Base-by-base conservation (phyloP, 2,113 vertebrate genomes). In the Phocoena phocoena region DNA sequence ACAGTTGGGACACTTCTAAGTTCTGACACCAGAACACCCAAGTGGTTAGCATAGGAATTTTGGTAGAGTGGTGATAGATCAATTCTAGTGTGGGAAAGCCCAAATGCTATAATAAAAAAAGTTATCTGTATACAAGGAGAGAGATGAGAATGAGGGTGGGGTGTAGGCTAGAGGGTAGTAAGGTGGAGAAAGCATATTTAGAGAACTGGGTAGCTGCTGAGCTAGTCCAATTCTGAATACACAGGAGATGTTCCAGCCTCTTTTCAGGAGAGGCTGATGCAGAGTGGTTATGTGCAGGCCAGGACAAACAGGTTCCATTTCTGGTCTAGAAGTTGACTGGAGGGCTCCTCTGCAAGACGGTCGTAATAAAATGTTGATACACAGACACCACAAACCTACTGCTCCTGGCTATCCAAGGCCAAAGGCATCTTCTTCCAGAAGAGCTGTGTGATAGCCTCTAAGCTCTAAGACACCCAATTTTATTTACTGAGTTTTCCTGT, bases 1-100 rank as follows among this genome's bases (percentile, higher is more conserved):
- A 71, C 82, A 67, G 68, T 25, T 70, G 97, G 94, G 97, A 73
- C 67, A 96, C 94, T 96, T 81, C 38, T 96, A 91, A 93, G 47
- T 76, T 94, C 79, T 98, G 86, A 97, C 85, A 97, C 60, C 90
- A 95, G 98, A 97, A 98, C 96, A 97, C 96, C 92, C 97, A 98
- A 96, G 95, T 97, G 96, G 95, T 86, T 87, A 96, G 91, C 86
- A 93, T 5, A 93, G 73, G 77, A 91, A 93, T 93, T 93, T 77
- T 89, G 82, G 95, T 62, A 91, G 68, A 60, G 62, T 47, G n/a
- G 68, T 71, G 31, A 88, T 0, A 88, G 93, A 96, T 68, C 28
- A 92, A 93, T 65, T 95, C 11, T 25, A 88, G 63, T 36, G 63
- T 96, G 88, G 77, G 95, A 94, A 86, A 98, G 91, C 23, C 36